Base-by-base conservation (phyloP, 2,113 vertebrate species). In the Anhinga anhinga region DNA sequence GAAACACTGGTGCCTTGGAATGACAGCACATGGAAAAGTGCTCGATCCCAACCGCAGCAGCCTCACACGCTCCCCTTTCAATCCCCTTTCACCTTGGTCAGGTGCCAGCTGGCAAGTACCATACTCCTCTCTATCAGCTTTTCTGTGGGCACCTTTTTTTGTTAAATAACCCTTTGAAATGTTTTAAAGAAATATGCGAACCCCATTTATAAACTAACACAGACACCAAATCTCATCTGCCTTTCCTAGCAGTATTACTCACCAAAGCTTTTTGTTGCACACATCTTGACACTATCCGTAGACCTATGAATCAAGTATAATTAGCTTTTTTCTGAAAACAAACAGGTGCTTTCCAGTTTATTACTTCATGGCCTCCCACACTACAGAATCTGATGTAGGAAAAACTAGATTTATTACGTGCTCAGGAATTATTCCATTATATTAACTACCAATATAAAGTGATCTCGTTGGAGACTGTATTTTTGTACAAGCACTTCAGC, bases 361-460 rank as follows among this genome's bases (percentile, higher is more conserved):
- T 71, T 49, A 26, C 63, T 81, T 49, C 56, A 36, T 5, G 12
- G 62, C 73, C 63, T 79, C 69, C 78, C 61, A 67, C 4, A 1
- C 34, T 61, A 15, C 15, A 36, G 83, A 69, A 63, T 56, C 49
- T 61, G 86, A 45, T 1, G 3, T 26, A 50, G 86, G 70, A 59
- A 61, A 25, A 62, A 52, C 16, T 29, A 67, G 55, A 40, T 88
- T 89, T 94, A 76, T 81, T n/a, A 67, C 47, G 10, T 38, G 89
- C 45, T 86, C 61, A 55, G 65, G 91, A 88, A 88, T 92, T 76
- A 83, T 45, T 61, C 47, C 72, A 74, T 86, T 65, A 5, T 66
- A 82, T 82, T 52, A 29, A 44, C 30, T 45, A 79, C 72, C 71
- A 38, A 45, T 4, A n/a, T 12, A 42, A 83, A 91, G 66, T 2